phyloP scores from a whole-genome alignment of 2,888 invertebrate species.

The Xanthorhoe spadicearia region DNA sequence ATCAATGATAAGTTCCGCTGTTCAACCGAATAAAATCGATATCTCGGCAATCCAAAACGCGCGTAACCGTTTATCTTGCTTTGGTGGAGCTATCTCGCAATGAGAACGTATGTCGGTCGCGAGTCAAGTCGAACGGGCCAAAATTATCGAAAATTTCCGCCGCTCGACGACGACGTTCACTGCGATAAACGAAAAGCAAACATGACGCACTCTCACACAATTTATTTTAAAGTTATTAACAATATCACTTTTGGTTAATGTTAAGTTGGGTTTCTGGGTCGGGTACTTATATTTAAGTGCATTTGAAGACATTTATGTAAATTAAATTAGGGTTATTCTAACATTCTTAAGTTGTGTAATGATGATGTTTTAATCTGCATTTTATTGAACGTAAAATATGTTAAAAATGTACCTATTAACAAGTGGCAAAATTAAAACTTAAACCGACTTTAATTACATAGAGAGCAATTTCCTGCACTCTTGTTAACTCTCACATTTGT shows the following conservation, averaged over 20 bases:
- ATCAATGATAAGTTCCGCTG: not conserved
- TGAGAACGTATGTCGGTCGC: slow-evolving; percentile 45
- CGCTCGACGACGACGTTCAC: slow-evolving; percentile 51
- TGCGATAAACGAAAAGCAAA: slow-evolving; percentile 69
- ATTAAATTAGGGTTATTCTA: slow-evolving; percentile 27
- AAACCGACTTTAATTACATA: no score
- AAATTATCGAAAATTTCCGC: slow-evolving; percentile 70
- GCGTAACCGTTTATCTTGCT: slow-evolving; percentile 37
- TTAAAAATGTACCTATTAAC: no score
- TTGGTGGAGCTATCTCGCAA: slow-evolving; percentile 49
- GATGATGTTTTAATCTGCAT: slow-evolving; percentile 32
- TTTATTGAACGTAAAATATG: slow-evolving; percentile 12
- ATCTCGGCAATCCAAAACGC: slow-evolving; percentile 28
- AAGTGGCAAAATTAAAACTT: no score
- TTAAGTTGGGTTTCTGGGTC: slow-evolving; percentile 28
- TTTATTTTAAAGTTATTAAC: slow-evolving; percentile 37
- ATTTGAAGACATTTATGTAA: slow-evolving; percentile 32
- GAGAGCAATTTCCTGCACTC: no score
- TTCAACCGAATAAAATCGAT: slow-evolving; percentile 27
- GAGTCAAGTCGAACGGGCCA: slow-evolving; percentile 46
- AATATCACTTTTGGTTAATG: slow-evolving; percentile 35
- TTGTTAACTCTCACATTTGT: no score
- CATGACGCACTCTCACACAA: slow-evolving; percentile 51
- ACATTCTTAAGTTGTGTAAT: slow-evolving; percentile 21
- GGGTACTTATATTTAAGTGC: slow-evolving; percentile 30